Evolutionary conservation across 2,888 invertebrate genomes (phyloP).

Genomic region (Drosophila formosana): DNA sequence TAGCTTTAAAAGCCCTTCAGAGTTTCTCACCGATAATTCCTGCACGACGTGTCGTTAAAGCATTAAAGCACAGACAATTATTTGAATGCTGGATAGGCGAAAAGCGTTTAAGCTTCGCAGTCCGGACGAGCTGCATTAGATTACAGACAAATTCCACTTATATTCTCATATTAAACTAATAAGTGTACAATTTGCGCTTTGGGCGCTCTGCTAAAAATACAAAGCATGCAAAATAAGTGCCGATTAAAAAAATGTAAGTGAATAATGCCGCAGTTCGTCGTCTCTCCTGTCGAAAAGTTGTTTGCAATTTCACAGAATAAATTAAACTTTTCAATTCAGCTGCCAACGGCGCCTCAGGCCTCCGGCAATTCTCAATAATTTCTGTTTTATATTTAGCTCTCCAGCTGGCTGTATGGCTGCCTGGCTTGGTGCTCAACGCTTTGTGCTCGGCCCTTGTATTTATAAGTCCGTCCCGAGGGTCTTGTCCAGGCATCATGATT

Average conservation of each 20-base stretch:
- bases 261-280: slow-evolving; percentile 15
- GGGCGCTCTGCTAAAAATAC: slow-evolving; percentile 4
- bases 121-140: background rate
- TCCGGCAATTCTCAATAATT: slow-evolving; percentile 47
- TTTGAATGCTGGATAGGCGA: background rate
- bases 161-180: slow-evolving; percentile 18
- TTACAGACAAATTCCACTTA: slow-evolving; percentile 1
- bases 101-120: background rate
- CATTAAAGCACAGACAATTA: background rate
- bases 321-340: slow-evolving; percentile 48
- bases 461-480: slow-evolving; percentile 33
- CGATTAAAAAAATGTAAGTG: slow-evolving; percentile 19
- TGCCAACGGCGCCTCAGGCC: slow-evolving; percentile 6
- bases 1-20: background rate
- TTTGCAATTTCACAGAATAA: slow-evolving; percentile 33
- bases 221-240: slow-evolving; percentile 23
- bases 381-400: slow-evolving; percentile 63
- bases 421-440: background rate
- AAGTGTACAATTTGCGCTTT: slow-evolving; percentile 21
- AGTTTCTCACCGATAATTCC: background rate
- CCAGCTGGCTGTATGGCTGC: slow-evolving; percentile 2
- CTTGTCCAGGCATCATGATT: slow-evolving; percentile 43
- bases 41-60: background rate
- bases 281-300: slow-evolving; percentile 13
- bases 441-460: background rate